Conservation (phyloP, 2,113 vertebrate species). For the Siphamia tubifer region DNA sequence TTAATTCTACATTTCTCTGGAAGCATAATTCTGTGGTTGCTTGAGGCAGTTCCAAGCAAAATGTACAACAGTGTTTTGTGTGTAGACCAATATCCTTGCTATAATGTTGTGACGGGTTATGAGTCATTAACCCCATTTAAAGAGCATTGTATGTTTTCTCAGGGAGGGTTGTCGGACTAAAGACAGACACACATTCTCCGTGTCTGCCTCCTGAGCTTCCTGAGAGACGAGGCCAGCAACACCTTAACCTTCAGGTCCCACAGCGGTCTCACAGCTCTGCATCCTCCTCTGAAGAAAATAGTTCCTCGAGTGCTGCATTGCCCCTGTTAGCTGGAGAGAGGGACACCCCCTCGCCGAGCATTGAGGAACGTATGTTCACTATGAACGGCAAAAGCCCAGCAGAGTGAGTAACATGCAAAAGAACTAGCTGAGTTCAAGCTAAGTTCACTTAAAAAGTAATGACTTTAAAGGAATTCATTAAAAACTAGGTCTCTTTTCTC, state of each 20-base stretch:
- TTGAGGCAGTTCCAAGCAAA: neutral
- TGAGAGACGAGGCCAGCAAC: slow-evolving; percentile 87
- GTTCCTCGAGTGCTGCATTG: slow-evolving; percentile 90
- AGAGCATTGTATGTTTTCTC: neutral
- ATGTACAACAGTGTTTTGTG: too few relatives aligned
- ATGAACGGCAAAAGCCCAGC: slow-evolving; percentile 80
- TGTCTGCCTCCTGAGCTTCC: slow-evolving; percentile 79
- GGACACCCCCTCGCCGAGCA: slow-evolving; percentile 86
- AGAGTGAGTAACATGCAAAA: slow-evolving; percentile 76
- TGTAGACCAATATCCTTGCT: too few relatives aligned
- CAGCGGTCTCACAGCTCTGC: slow-evolving; percentile 91
- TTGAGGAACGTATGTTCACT: slow-evolving; percentile 80
- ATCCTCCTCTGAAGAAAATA: slow-evolving; percentile 93
- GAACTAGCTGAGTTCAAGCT: neutral
- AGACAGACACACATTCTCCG: slow-evolving; percentile 84
- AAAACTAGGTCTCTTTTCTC: too few relatives aligned
- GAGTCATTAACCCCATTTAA: neutral
- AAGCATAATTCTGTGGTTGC: neutral
- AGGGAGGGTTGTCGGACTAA: slow-evolving; percentile 83
- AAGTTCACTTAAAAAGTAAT: too few relatives aligned
- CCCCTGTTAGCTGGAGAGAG: slow-evolving; percentile 91
- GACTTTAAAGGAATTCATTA: too few relatives aligned
- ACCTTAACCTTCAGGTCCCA: slow-evolving; percentile 91
- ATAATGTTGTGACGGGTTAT: too few relatives aligned
- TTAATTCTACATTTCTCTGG: neutral